A percentile compares a stretch with the other conserved stretches of the same genome.
phyloP scores from a whole-genome alignment of 2,888 invertebrate genomes.

The Dolichopus griseipennis region DNA sequence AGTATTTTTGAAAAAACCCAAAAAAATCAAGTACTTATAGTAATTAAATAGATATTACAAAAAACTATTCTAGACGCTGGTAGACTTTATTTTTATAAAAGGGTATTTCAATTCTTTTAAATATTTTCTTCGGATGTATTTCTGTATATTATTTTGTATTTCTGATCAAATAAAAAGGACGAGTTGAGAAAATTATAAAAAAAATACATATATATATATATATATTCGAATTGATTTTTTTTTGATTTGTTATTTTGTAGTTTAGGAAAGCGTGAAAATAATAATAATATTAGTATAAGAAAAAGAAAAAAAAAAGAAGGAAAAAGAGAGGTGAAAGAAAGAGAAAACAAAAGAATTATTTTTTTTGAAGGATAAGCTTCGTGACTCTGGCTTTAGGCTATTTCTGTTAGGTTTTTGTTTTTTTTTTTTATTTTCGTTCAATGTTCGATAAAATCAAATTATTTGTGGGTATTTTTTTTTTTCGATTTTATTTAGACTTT shows the following conservation, averaged over 20 bases:
- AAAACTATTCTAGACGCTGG: no score
- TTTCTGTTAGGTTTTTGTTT: not conserved
- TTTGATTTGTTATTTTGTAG: not conserved
- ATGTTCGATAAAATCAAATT: not conserved
- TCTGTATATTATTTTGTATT: no score
- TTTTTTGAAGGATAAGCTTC: not conserved
- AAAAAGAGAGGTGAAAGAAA: no score
- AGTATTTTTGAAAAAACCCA: no score
- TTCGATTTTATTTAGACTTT: not conserved
- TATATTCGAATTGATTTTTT: not conserved
- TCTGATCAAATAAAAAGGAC: not conserved
- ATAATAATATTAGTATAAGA: not conserved
- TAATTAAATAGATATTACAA: no score
- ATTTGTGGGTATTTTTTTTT: not conserved
- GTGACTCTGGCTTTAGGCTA: not conserved
- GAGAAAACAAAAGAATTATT: no score
- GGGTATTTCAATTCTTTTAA: not conserved
- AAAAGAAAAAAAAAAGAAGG: not conserved
- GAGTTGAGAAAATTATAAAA: not conserved
- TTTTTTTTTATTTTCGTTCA: no score
- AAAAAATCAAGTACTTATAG: no score
- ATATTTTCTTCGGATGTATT: not conserved
- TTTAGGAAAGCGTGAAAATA: conserved; percentile 6
- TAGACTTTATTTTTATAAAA: no score
- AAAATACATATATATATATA: not conserved